Evolutionary conservation across 2,888 invertebrate genomes (phyloP), one percentile per base, ranked within the genome.

Genomic region (Tridacna gigas): DNA sequence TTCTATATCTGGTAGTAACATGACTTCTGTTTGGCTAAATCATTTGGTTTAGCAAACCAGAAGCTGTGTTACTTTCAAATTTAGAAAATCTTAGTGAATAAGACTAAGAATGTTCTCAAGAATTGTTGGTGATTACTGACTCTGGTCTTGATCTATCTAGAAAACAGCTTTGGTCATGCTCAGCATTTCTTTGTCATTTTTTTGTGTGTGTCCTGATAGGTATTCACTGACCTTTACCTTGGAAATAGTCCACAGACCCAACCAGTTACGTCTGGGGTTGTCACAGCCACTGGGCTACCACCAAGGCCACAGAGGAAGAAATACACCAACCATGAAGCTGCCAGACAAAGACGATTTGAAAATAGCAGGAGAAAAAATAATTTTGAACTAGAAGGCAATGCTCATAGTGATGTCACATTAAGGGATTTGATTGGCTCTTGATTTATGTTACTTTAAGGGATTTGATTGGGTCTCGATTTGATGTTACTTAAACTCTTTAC

Each of bases 221-320:
- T 84, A 60, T 89, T 89, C 65, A 84, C 90, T 67, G 90, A 90
- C 77, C 80, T 92, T 69, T 92, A 90, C 79, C 87, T 92, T 26
- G 92, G 92, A 22, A 91, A 92, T 82, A 88, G 88, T 69, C 91
- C 92, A n/a, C 83, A 84, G 45, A 74, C 85, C 47, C 86, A 90
- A 37, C 89, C 88, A 18, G 82, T 89, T n/a, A 65, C 78, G 77
- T 84, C 88, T 20, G 84, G 86, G 11, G 47, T 67, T 0, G 48
- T 69, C 0, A 74, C 80, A 12, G 65, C 84, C 3, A 45, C 80
- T 51, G 75, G 77, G 22, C 76, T 85, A 18, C 90, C 88, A 45
- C 86, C 89, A 22, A 83, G 89, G 22, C 84, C 87, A 15, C 79
- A 80, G 37, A 80, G 85, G 9, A 77, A 88, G 76, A 84, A 79